Evolutionary conservation across 1,140 invertebrate genomes (phyloP).

Genomic region (Temnothorax longispinosus): DNA sequence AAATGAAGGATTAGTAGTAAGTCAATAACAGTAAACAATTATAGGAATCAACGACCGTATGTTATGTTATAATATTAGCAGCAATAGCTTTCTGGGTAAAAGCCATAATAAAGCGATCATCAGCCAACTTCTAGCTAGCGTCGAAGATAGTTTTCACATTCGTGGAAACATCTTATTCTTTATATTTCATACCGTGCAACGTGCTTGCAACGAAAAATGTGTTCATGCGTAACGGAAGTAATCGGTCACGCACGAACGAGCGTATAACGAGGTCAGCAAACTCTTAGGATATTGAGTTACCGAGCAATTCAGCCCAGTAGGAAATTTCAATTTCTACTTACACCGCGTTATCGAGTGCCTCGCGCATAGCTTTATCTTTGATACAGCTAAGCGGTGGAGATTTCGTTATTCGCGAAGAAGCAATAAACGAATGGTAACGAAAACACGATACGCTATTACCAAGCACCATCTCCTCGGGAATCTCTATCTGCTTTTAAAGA

Average conservation of each 20-base stretch:
- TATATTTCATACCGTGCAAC: slow-evolving; percentile 4
- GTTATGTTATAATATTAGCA: background rate
- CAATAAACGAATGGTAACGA: slow-evolving; percentile 44
- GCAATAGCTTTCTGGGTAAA: background rate
- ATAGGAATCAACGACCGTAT: background rate
- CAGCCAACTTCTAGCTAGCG: background rate
- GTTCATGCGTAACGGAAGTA: slow-evolving; percentile 44
- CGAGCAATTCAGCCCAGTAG: slow-evolving; percentile 28
- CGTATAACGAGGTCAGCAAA: slow-evolving; percentile 51
- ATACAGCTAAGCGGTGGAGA: slow-evolving; percentile 29
- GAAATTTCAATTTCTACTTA: slow-evolving; percentile 62
- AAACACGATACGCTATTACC: slow-evolving; percentile 35
- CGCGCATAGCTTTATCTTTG: slow-evolving; percentile 53
- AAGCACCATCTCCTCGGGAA: slow-evolving; percentile 3
- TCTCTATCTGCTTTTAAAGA: slow-evolving; percentile 21
- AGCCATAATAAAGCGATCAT: background rate
- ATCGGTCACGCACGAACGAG: slow-evolving; percentile 47
- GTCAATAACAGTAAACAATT: background rate
- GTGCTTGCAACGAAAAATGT: slow-evolving; percentile 48
- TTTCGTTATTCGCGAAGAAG: slow-evolving; percentile 54
- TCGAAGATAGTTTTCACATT: background rate
- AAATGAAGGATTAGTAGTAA: background rate
- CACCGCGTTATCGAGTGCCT: slow-evolving; percentile 47
- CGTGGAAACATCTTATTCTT: background rate
- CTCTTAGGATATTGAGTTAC: slow-evolving; percentile 57